Conservation (phyloP, 1,140 invertebrate species). For the Glossosoma conforme region DNA sequence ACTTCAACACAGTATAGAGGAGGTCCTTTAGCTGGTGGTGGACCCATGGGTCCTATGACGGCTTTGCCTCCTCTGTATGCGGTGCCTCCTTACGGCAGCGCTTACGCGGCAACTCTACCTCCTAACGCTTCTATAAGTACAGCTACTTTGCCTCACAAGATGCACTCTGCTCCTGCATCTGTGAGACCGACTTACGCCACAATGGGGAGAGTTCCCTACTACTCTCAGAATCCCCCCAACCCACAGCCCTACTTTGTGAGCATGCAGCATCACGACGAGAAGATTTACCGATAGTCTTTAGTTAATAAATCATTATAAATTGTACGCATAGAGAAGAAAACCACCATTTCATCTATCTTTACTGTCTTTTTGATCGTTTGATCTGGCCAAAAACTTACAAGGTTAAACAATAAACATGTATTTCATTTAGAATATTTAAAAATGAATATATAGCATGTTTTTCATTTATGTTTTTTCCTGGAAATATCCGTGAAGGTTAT, state of each 20-base stretch:
- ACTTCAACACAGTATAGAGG: conserved; percentile 62
- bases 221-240: conserved; percentile 35
- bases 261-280: conserved; percentile 48
- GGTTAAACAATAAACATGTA: too few relatives aligned
- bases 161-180: conserved; percentile 49
- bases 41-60: conserved; percentile 51
- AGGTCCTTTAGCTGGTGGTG: conserved; percentile 54
- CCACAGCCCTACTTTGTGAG: conserved; percentile 51
- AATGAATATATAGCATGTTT: too few relatives aligned
- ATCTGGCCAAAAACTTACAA: too few relatives aligned
- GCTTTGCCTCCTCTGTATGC: conserved; percentile 45
- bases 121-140: conserved; percentile 47
- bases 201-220: conserved; percentile 39
- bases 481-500: too few relatives aligned
- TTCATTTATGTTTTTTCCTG: too few relatives aligned
- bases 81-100: conserved; percentile 48
- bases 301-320: too few relatives aligned
- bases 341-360: too few relatives aligned
- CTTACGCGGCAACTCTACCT: conserved; percentile 49
- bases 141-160: conserved; percentile 59
- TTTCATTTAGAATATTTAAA: too few relatives aligned
- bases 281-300: conserved; percentile 48
- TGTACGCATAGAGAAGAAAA: too few relatives aligned
- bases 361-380: too few relatives aligned
- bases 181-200: conserved; percentile 48